These are phyloP conservation scores for Sweltsa coloradensis DNA, from an alignment of 1,140 invertebrate species.

Conservation along the genomic window DNA sequence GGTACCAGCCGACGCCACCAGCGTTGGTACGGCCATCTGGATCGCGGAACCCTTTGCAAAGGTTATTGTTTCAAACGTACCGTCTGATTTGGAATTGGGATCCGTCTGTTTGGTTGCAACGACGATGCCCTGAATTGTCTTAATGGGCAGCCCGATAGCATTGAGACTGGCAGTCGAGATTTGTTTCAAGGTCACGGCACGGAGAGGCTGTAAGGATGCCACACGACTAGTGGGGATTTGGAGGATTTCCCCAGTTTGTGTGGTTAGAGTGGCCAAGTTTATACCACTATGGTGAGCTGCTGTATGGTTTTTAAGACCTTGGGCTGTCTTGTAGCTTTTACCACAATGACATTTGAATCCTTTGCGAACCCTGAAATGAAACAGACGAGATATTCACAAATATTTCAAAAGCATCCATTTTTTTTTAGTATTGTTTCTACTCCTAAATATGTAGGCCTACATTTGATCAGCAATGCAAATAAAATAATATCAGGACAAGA, in stretches of 20 bases:
- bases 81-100: too few relatives aligned
- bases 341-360: constrained; percentile 68
- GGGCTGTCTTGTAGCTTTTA: constrained; percentile 67
- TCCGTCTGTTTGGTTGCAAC: too few relatives aligned
- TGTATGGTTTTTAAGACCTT: constrained; percentile 60
- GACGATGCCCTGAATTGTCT: too few relatives aligned
- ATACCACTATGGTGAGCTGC: constrained; percentile 39
- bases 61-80: constrained; percentile 6
- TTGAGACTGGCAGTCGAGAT: constrained; percentile 12
- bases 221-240: constrained; percentile 18
- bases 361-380: constrained; percentile 51
- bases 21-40: constrained; percentile 15
- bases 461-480: constrained; percentile 1
- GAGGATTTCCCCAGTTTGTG: constrained; percentile 17
- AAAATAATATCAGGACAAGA: constrained; percentile 7
- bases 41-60: constrained; percentile 8
- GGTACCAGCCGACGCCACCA: constrained; percentile 14
- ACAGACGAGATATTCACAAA: neutral
- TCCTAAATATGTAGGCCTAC: neutral
- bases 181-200: constrained; percentile 21
- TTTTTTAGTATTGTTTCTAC: neutral
- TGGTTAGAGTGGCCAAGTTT: constrained; percentile 18
- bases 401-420: neutral
- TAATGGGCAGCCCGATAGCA: constrained; percentile 20
- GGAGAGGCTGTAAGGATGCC: constrained; percentile 17